Conservation (phyloP, 2,113 vertebrate genomes). For the Heptranchias perlo region DNA sequence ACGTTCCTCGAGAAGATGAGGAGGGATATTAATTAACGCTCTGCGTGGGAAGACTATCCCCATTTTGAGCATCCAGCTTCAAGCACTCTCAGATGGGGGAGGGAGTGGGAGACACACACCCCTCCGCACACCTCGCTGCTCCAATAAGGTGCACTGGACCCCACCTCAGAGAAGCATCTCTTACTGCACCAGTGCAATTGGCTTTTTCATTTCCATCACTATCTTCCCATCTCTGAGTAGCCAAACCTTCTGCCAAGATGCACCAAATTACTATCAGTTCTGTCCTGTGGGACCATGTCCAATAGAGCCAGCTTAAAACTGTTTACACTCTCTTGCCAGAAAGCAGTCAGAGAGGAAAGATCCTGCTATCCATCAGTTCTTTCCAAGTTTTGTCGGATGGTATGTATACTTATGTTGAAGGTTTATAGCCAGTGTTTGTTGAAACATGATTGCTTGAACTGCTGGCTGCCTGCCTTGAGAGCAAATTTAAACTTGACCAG, state of each 20-base stretch:
- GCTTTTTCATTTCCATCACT: not conserved
- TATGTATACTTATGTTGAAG: not conserved
- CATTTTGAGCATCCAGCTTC: not conserved
- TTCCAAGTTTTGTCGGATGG: not conserved
- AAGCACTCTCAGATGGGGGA: not conserved
- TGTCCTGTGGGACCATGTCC: not conserved
- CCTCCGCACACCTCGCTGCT: no score
- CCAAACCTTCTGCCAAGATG: not conserved
- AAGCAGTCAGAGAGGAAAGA: not conserved
- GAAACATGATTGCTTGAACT: not conserved
- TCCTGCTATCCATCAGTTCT: not conserved
- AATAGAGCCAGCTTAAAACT: no score
- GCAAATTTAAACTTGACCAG: not conserved
- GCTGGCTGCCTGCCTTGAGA: not conserved
- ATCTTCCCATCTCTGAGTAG: not conserved
- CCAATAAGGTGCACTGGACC: not conserved
- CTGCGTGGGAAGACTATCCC: not conserved
- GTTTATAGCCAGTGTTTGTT: not conserved
- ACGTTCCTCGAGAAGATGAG: no score
- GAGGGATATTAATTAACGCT: no score
- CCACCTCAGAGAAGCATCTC: not conserved
- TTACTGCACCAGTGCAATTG: not conserved
- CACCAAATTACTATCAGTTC: not conserved
- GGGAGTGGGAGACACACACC: no score
- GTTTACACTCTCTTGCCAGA: not conserved